Conservation (phyloP, 2,113 vertebrate species). For the Eptesicus fuscus region DNA sequence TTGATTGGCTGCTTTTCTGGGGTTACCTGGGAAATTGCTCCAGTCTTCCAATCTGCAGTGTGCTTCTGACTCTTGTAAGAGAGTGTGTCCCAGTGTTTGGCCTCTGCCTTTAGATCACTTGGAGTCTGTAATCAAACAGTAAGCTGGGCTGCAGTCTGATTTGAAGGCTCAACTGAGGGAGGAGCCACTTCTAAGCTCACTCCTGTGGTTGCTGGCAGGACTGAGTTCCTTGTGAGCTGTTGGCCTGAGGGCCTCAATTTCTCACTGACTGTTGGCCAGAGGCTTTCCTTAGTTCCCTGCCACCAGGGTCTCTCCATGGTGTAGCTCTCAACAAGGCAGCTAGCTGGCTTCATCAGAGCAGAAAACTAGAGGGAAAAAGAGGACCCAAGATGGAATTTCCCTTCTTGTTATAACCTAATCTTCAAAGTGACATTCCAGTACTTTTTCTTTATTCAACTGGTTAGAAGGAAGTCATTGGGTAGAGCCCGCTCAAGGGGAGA, state of each 20-base stretch:
- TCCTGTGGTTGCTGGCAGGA: background rate
- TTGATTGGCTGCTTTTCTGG: background rate
- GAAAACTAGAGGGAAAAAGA: background rate
- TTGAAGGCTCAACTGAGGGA: background rate
- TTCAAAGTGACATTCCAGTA: background rate
- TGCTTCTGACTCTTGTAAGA: background rate
- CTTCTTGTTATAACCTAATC: background rate
- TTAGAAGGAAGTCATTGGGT: background rate
- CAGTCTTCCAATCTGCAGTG: background rate
- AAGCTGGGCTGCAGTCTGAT: background rate
- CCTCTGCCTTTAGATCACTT: background rate
- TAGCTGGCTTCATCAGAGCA: background rate
- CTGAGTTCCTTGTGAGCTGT: background rate
- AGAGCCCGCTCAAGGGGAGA: background rate
- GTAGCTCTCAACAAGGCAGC: background rate
- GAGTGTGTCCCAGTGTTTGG: background rate
- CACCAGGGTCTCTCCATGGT: background rate
- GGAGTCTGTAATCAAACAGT: background rate
- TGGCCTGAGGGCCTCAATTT: background rate
- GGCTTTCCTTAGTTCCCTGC: background rate
- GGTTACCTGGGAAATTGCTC: background rate
- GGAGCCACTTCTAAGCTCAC: background rate
- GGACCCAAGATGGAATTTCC: background rate
- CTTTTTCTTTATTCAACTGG: background rate
- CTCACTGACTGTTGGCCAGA: background rate